These are phyloP conservation scores for Cetonia aurata DNA, from an alignment of 2,888 invertebrate genomes.

Conservation along the genomic window DNA sequence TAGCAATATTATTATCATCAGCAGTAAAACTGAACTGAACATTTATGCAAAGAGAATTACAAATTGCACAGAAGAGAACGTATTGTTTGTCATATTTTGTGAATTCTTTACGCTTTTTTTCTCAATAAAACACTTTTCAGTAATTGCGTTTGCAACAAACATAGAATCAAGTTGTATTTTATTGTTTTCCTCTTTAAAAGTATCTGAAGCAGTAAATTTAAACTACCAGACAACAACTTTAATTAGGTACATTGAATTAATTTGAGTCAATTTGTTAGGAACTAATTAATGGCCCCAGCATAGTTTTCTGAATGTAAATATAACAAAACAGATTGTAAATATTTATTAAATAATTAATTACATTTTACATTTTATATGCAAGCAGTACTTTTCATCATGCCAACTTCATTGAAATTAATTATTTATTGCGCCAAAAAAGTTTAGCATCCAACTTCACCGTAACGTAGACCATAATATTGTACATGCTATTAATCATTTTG, in stretches of 20 bases:
- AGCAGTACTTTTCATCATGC: conserved; percentile 23
- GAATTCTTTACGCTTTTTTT: too few species aligned
- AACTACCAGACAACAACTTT: too few species aligned
- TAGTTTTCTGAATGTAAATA: neutral
- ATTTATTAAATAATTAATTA: conserved; percentile 35
- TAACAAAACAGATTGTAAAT: neutral
- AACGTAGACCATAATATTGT: conserved; percentile 26
- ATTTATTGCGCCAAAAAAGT: conserved; percentile 34
- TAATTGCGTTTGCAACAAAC: too few species aligned
- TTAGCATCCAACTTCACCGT: conserved; percentile 1
- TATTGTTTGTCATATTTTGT: too few species aligned
- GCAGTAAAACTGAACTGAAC: too few species aligned
- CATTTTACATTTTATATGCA: conserved; percentile 4
- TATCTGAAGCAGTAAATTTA: too few species aligned
- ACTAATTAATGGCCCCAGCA: conserved; percentile 8
- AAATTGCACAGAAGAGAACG: too few species aligned
- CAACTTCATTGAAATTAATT: conserved; percentile 26
- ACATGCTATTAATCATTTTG: conserved; percentile 44
- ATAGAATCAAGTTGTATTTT: too few species aligned
- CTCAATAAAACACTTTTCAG: too few species aligned
- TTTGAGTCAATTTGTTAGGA: neutral
- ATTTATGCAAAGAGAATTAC: too few species aligned
- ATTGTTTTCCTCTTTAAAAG: too few species aligned
- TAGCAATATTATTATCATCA: too few species aligned
- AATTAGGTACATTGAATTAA: conserved; percentile 12